phyloP scores from a whole-genome alignment of 1,140 invertebrate species.

The Diorhabda elongata region DNA sequence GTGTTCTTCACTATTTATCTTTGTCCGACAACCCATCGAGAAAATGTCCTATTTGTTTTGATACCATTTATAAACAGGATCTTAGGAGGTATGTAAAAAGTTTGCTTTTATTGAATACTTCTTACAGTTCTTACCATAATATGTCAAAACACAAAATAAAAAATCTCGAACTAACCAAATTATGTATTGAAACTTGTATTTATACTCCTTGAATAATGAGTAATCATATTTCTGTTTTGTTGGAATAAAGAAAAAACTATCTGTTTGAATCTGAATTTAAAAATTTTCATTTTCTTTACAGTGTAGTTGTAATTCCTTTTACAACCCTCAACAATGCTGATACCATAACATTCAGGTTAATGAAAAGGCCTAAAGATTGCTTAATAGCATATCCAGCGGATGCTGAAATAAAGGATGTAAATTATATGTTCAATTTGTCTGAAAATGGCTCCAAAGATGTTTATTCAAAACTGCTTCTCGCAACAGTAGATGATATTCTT shows the following conservation, averaged over 20 bases:
- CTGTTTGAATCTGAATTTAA: too few relatives aligned
- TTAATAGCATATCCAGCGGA: conserved; percentile 66
- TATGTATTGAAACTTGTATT: too few relatives aligned
- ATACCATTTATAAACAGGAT: conserved; percentile 69
- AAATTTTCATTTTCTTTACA: conserved; percentile 29
- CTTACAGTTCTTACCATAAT: too few relatives aligned
- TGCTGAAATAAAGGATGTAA: conserved; percentile 31
- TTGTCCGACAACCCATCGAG: conserved; percentile 73
- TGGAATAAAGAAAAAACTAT: too few relatives aligned
- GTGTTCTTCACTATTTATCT: conserved; percentile 87
- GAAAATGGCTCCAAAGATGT: conserved; percentile 46
- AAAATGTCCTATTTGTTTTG: conserved; percentile 85
- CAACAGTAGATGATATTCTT: conserved; percentile 58
- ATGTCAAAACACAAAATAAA: too few relatives aligned
- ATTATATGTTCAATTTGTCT: conserved; percentile 49
- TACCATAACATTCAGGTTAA: conserved; percentile 75
- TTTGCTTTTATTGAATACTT: neutral
- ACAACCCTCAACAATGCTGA: conserved; percentile 63
- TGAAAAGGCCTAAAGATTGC: conserved; percentile 78
- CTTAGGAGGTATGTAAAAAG: conserved; percentile 66
- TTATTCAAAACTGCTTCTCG: conserved; percentile 77
- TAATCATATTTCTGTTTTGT: too few relatives aligned
- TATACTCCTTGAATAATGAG: too few relatives aligned
- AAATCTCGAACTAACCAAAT: too few relatives aligned
- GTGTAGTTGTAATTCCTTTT: conserved; percentile 54